phyloP scores from a whole-genome alignment of 2,797 vertebrate species.

The Morelia viridis region DNA sequence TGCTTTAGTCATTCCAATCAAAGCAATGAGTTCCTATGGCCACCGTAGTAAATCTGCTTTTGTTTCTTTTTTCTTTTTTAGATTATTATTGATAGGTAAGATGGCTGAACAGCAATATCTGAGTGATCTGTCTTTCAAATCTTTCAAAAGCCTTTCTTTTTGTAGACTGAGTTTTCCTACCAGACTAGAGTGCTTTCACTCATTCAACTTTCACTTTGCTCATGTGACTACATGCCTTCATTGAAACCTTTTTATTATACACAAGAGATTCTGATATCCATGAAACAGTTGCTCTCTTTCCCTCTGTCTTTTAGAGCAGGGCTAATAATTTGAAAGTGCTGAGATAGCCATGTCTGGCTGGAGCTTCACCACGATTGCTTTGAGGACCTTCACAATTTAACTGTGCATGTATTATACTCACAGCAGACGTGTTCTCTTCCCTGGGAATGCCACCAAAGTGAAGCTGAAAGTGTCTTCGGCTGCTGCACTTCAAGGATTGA shows the following conservation, averaged over 20 bases:
- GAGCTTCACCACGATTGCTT: not conserved
- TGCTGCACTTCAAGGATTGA: not conserved
- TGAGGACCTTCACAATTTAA: not conserved
- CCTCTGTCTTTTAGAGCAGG: not conserved
- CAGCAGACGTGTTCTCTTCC: not conserved
- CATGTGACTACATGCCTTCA: not conserved
- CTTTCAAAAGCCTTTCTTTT: not conserved
- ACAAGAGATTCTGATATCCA: not conserved
- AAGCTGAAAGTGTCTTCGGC: not conserved
- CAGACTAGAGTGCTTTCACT: not conserved
- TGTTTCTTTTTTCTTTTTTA: not conserved
- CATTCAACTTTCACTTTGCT: not conserved
- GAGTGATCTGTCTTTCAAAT: not conserved
- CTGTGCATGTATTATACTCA: not conserved
- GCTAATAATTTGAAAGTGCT: not conserved
- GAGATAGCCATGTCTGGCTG: not conserved
- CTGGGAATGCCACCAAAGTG: not conserved
- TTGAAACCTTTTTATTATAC: not conserved
- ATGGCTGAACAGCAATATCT: not conserved
- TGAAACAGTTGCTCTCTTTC: not conserved
- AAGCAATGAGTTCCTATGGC: not conserved
- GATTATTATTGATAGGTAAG: not conserved
- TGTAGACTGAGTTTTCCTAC: not conserved
- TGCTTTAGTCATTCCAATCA: not conserved
- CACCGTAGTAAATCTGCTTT: not conserved